Base-by-base conservation (phyloP, 2,113 vertebrate species). In the Microcebus jonahi region DNA sequence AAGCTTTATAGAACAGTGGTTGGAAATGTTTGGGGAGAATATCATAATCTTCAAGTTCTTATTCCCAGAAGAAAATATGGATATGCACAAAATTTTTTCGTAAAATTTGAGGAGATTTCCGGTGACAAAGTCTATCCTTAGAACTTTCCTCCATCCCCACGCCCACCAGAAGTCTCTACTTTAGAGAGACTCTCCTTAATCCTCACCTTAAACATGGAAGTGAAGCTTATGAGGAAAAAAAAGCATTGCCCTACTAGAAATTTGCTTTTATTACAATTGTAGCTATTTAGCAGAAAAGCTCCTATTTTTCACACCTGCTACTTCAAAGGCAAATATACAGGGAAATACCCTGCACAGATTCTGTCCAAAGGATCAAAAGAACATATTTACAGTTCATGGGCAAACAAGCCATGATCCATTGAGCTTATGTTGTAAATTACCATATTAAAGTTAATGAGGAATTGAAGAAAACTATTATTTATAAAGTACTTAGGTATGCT, bases 401-500 rank as follows among this genome's bases (percentile, higher is more conserved):
- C 63, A 96, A 94, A 79, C 59, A 70, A 94, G 50, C 63, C 20
- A 55, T 77, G 71, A 94, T 83, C 83, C 95, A 75, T 15, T 96
- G 79, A 95, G 84, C 79, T 73, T 77, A 73, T n/a, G 20, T 5
- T 84, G 53, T 85, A 95, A 94, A 36, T 86, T 53, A 65, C 59
- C 73, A 63, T 63, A 73, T 61, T 68, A 86, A 84, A 96, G 68
- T 27, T 96, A 96, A 68, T 75, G 61, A 92, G 23, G 61, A 82
- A 92, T 9, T 94, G 75, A 89, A 81, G n/a, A 50, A 55, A 96
- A 87, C 27, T 65, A 85, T 91, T 86, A 86, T 59, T 95, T 88
- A 81, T n/a, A 42, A 94, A 95, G 57, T 29, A 88, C 53, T 85
- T 90, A 48, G 18, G 61, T 63, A 85, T 71, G n/a, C 65, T 92